Evolutionary conservation across 53 echinoderm and acorn worm species (phyloP).

Genomic region (Holothuria leucospilota): DNA sequence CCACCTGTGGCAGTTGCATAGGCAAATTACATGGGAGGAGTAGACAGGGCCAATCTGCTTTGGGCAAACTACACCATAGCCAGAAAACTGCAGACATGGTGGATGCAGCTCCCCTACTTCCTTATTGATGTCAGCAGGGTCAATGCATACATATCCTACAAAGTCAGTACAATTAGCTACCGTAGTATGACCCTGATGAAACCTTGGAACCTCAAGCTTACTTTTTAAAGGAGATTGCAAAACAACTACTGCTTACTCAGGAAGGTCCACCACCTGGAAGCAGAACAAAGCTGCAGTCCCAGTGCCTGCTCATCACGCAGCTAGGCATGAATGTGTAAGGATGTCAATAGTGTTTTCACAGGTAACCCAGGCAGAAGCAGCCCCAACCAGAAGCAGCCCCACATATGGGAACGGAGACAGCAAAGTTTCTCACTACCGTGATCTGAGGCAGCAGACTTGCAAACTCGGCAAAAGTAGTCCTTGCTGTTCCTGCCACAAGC

Average conservation of each 20-base stretch:
- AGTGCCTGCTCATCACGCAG: slow-evolving; percentile 33
- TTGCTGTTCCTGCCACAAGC: slow-evolving; percentile 30
- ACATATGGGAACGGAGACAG: neutral
- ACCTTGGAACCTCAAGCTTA: slow-evolving; percentile 19
- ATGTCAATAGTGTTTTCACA: no score
- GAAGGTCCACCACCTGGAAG: slow-evolving; percentile 13
- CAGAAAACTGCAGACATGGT: slow-evolving; percentile 45
- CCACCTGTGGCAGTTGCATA: neutral
- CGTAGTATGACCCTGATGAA: neutral
- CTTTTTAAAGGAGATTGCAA: slow-evolving; percentile 42
- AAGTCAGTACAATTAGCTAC: neutral
- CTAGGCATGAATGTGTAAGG: neutral
- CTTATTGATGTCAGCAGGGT: slow-evolving; percentile 42
- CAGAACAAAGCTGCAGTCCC: neutral
- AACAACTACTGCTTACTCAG: slow-evolving; percentile 37
- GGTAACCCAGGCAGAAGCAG: no score
- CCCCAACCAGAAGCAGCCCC: neutral
- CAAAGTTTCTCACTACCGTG: neutral
- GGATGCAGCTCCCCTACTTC: slow-evolving; percentile 40
- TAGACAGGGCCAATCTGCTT: slow-evolving; percentile 52
- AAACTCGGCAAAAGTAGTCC: neutral
- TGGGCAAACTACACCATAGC: slow-evolving; percentile 56
- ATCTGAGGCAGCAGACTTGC: neutral
- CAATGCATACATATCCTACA: slow-evolving; percentile 32
- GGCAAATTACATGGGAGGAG: slow-evolving; percentile 30